Percentiles rank a stretch among this genome's conserved stretches.
phyloP scores from a whole-genome alignment of 2,113 vertebrate genomes.

The Pseudorectes ferrugineus region DNA sequence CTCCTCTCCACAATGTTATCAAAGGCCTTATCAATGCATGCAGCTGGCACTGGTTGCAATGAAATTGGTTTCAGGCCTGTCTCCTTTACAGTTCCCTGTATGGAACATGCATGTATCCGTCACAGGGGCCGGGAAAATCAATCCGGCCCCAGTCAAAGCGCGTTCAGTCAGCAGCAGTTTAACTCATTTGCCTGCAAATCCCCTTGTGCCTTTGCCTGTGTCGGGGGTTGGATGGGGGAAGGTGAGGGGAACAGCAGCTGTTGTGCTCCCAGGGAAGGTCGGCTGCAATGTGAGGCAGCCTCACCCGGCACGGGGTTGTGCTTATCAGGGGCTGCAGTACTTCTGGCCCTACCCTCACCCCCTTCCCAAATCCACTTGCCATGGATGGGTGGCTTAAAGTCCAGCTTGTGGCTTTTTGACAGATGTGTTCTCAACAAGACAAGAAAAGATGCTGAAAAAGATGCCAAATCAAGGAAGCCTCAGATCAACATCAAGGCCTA shows the following conservation, averaged over 20 bases:
- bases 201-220: not conserved
- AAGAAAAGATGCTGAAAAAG: not conserved
- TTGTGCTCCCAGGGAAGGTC: not conserved
- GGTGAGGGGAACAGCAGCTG: not conserved
- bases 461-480: not conserved
- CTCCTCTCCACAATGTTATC: not conserved
- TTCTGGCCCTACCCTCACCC: not conserved
- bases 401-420: not conserved
- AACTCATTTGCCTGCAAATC: not conserved
- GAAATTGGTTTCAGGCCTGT: conserved; percentile 22
- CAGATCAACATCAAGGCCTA: not conserved
- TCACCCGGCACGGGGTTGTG: not conserved
- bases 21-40: not conserved
- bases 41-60: not conserved
- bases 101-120: not conserved
- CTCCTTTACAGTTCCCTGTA: not conserved
- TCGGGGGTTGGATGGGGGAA: not conserved
- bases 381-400: not conserved
- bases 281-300: fast-evolving
- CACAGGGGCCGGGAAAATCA: not conserved
- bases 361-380: not conserved
- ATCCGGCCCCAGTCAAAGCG: not conserved
- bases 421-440: not conserved
- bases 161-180: not conserved
- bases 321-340: not conserved